Evolutionary conservation across 2,888 invertebrate genomes (phyloP).

Genomic region (Pristionchus entomophagus): DNA sequence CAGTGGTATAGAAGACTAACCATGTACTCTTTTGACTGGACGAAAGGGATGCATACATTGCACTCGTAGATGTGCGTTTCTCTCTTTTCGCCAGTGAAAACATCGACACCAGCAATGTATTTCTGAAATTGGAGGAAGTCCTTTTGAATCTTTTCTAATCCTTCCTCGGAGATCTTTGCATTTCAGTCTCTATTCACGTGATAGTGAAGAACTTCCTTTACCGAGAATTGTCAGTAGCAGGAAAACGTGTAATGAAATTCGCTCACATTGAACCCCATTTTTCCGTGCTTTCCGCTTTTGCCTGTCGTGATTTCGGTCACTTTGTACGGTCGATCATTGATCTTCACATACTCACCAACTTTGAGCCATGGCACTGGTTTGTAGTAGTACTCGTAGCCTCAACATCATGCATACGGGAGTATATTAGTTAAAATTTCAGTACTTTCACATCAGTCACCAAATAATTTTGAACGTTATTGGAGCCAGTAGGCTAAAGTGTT

Average conservation of each 20-base stretch:
- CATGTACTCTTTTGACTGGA: background rate
- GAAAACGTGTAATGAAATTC: no score
- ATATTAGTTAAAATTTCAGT: no score
- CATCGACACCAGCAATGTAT: background rate
- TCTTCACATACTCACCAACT: background rate
- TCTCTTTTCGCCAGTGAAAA: conserved; percentile 13
- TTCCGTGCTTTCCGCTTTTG: background rate
- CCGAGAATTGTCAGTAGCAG: no score
- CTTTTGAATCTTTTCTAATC: background rate
- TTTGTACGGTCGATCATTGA: background rate
- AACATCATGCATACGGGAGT: no score
- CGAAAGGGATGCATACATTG: background rate
- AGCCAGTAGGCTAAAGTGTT: no score
- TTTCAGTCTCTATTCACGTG: background rate
- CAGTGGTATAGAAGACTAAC: background rate
- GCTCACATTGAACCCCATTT: background rate
- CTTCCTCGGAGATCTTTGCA: background rate
- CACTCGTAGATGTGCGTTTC: background rate
- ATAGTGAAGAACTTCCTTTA: background rate
- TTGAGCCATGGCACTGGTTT: background rate
- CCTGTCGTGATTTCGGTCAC: conserved; percentile 5
- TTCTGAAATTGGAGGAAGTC: background rate
- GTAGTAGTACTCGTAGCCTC: background rate
- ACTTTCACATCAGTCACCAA: no score
- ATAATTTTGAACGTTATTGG: no score